A percentile compares a stretch with the other conserved stretches of the same genome.
These are phyloP conservation scores for Thryonomys swinderianus DNA, from an alignment of 2,113 vertebrate genomes.

Conservation along the genomic window DNA sequence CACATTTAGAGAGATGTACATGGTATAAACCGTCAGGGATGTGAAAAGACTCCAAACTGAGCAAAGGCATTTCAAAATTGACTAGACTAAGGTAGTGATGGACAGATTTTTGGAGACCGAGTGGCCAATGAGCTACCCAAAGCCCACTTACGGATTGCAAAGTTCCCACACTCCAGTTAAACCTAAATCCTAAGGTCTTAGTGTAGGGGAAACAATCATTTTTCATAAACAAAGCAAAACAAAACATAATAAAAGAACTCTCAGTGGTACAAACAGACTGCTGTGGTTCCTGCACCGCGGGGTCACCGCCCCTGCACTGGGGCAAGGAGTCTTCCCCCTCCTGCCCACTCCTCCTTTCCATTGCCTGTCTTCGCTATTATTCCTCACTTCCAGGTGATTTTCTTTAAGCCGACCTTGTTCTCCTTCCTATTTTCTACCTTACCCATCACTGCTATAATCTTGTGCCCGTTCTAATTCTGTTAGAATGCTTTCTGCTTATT, in stretches of 20 bases:
- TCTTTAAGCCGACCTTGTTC: not conserved
- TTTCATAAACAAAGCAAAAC: not conserved
- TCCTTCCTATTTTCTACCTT: not conserved
- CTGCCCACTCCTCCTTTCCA: rapidly evolving
- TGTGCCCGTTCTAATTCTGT: not conserved
- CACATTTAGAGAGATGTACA: not conserved
- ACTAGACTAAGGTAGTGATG: not conserved
- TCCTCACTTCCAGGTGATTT: not conserved
- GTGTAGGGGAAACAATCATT: not conserved
- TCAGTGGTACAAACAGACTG: not conserved
- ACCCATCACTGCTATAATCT: not conserved
- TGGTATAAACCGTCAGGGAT: not conserved
- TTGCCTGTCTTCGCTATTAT: not conserved
- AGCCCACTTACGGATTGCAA: not conserved
- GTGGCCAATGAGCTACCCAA: not conserved
- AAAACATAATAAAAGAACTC: not conserved
- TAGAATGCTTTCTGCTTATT: not conserved
- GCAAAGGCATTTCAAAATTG: not conserved
- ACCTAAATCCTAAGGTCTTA: not conserved
- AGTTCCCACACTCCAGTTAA: not conserved
- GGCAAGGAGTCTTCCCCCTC: rapidly evolving
- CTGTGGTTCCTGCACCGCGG: no score
- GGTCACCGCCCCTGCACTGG: no score
- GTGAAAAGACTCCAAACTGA: not conserved
- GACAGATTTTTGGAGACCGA: not conserved